Evolutionary conservation across 2,888 invertebrate genomes (phyloP).

Genomic region (Odontomyia ornata): DNA sequence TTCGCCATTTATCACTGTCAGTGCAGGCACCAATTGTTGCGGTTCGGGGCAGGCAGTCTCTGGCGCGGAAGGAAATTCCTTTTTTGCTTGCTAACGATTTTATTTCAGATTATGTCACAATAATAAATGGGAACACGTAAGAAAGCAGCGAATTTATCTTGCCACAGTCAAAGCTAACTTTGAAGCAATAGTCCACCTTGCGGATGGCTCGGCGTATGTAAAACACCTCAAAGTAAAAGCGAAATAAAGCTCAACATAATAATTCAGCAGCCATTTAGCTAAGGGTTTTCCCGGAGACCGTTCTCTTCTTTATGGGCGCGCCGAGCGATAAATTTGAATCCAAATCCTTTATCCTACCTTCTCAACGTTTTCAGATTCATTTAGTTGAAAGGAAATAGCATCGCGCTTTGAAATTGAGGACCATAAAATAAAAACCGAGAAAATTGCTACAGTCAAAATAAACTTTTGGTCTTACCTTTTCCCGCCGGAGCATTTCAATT

Average conservation of each 20-base stretch:
- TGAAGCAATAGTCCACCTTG: slow-evolving; percentile 20
- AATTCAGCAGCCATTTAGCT: slow-evolving; percentile 31
- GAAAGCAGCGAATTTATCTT: slow-evolving; percentile 33
- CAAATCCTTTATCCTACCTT: slow-evolving; percentile 29
- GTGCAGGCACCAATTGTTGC: slow-evolving; percentile 22
- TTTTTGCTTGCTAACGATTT: slow-evolving; percentile 47
- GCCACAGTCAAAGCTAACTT: slow-evolving; percentile 25
- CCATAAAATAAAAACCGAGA: slow-evolving; percentile 41
- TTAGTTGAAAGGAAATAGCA: slow-evolving; percentile 30
- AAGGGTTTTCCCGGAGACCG: slow-evolving; percentile 22
- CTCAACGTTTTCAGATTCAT: slow-evolving; percentile 31
- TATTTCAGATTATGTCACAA: slow-evolving; percentile 49
- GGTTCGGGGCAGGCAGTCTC: background rate
- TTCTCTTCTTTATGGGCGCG: background rate
- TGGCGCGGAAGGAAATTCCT: slow-evolving; percentile 37
- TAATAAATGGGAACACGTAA: slow-evolving; percentile 46
- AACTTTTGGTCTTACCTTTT: slow-evolving; percentile 70
- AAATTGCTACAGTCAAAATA: slow-evolving; percentile 35
- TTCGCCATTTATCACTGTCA: slow-evolving; percentile 23
- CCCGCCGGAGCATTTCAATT: slow-evolving; percentile 73
- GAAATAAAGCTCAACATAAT: slow-evolving; percentile 35
- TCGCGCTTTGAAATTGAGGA: slow-evolving; percentile 27
- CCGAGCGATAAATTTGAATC: slow-evolving; percentile 26
- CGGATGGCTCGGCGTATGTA: background rate
- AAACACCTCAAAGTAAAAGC: slow-evolving; percentile 27